Evolutionary conservation across 2,888 invertebrate species (phyloP), one percentile per base, ranked within the genome.

Genomic region (Salticus scenicus): DNA sequence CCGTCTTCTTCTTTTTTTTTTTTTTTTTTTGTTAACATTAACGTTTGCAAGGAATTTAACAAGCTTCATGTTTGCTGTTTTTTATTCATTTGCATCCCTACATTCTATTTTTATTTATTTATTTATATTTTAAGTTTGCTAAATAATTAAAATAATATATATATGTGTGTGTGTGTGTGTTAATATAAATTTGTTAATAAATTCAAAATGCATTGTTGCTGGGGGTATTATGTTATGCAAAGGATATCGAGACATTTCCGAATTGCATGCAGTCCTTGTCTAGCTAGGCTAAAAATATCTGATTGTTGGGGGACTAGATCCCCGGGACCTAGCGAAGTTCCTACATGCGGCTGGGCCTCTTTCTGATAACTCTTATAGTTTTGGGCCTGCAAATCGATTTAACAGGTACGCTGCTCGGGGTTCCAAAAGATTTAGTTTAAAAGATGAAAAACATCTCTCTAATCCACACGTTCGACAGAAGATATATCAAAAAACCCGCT

Each of bases 381-480:
- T 57, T 12, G 4, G 24, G 57, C 14, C 57, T 5, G 17, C 24
- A 20, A 57, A 57, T 57, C 57, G 57, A 57, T 57, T 57, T 57
- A 24, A 24, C 24, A 24, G 57, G 24, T 57, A 57, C 57, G 24
- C 57, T 24, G 20, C 24, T 57, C 57, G 4, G 10, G 20, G 57
- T 57, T 57, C 24, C 57, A 5, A 24, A 57, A 24, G 57, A 57
- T 57, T 57, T 57, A 57, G 24, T 24, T 57, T 24, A 4, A 24
- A 24, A 57, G 57, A 57, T 57, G 57, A 57, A 20, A 20, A 8
- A 20, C 57, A 5, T 24, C 57, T 5, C 12, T 2, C 57, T 57
- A 57, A 57, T 57, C 57, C 57, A 24, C 57, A 57, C 57, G 4
- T 57, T 57, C 57, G 57, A 57, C 57, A 57, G 57, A 57, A 57